Evolutionary conservation across 2,797 vertebrate species (phyloP).

Genomic region (Sylvilagus floridanus): DNA sequence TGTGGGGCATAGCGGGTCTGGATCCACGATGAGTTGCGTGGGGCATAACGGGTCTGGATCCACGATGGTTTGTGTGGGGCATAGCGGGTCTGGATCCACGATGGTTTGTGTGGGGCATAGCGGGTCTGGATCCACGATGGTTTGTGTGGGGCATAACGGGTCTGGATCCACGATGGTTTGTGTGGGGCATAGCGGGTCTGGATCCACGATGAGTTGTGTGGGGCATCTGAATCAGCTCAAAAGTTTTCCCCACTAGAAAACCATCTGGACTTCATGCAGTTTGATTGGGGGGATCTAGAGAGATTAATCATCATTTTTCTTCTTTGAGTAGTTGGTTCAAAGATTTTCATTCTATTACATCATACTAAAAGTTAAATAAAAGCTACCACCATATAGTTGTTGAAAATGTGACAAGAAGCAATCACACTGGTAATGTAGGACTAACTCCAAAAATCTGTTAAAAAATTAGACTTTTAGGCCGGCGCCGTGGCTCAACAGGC

Average conservation of each 20-base stretch:
- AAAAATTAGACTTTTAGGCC: neutral
- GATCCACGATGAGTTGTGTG: neutral
- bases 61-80: too few relatives aligned
- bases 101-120: too few relatives aligned
- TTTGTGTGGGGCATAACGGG: too few relatives aligned
- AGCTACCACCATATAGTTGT: too few relatives aligned
- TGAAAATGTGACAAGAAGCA: neutral
- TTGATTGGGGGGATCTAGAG: neutral
- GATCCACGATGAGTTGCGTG: neutral
- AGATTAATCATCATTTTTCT: neutral
- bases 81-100: too few relatives aligned
- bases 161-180: neutral
- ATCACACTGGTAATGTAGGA: neutral
- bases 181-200: neutral
- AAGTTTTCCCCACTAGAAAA: neutral
- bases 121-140: too few relatives aligned
- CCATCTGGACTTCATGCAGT: neutral
- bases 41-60: neutral
- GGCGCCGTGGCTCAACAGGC: too few relatives aligned
- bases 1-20: neutral
- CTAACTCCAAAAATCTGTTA: neutral
- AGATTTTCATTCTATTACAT: neutral
- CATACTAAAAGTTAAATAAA: neutral
- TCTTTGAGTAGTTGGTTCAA: too few relatives aligned
- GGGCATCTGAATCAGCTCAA: slow-evolving; percentile 29